These are phyloP conservation scores for Halcyon chelicuti DNA, from an alignment of 2,797 vertebrate genomes.

Conservation along the genomic window DNA sequence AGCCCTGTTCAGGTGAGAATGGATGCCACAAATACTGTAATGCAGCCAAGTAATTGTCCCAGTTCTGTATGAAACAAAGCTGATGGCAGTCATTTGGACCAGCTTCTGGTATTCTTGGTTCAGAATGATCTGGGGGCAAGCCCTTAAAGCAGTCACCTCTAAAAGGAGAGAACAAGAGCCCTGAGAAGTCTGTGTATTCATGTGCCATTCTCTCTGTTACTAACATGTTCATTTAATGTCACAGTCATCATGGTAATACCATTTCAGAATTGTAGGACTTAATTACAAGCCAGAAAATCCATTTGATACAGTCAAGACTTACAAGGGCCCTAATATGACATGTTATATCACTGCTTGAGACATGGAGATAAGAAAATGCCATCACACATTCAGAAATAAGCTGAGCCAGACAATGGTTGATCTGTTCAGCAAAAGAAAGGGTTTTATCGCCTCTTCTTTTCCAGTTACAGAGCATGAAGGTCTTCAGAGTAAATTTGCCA, in stretches of 20 bases:
- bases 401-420: neutral
- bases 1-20: neutral
- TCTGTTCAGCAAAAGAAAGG: neutral
- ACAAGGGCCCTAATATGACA: neutral
- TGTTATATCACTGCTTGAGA: neutral
- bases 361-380: neutral
- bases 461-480: fast-evolving
- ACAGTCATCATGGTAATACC: neutral
- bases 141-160: neutral
- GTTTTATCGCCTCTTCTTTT: neutral
- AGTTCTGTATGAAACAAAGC: too few relatives aligned
- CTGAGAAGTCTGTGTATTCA: neutral
- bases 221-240: neutral
- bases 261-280: neutral
- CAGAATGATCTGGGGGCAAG: neutral
- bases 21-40: neutral
- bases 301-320: neutral
- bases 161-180: neutral
- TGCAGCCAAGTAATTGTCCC: neutral
- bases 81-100: neutral
- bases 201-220: neutral
- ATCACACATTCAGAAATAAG: neutral
- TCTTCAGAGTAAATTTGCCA: neutral
- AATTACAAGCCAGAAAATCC: neutral
- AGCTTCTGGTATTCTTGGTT: neutral